These are phyloP conservation scores for Synanthedon andrenaeformis DNA, from an alignment of 2,888 invertebrate species.

Conservation along the genomic window DNA sequence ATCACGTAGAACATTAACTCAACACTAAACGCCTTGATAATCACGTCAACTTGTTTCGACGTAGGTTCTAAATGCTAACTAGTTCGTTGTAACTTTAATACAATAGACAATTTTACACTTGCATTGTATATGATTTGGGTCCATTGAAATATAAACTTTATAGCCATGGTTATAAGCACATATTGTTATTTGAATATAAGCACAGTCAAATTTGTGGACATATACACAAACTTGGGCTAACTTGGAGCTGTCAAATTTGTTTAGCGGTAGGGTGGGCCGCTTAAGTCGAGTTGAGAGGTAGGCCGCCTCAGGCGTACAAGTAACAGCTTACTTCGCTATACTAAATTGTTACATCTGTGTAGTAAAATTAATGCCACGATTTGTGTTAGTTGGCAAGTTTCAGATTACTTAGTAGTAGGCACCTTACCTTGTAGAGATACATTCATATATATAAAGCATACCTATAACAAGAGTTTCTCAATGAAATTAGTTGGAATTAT, in stretches of 20 bases:
- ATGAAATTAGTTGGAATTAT: no score
- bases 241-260: constrained; percentile 69
- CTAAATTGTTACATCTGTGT: constrained; percentile 67
- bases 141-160: constrained; percentile 16
- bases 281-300: constrained; percentile 51
- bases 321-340: constrained; percentile 62
- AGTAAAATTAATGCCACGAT: constrained; percentile 62
- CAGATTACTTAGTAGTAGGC: constrained; percentile 8
- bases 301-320: constrained; percentile 57
- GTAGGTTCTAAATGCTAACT: constrained; percentile 59
- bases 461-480: no score
- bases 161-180: constrained; percentile 6
- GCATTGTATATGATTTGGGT: background rate
- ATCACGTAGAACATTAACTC: constrained; percentile 23
- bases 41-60: constrained; percentile 61
- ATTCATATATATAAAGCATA: no score
- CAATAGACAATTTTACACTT: constrained; percentile 12
- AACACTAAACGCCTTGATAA: constrained; percentile 59
- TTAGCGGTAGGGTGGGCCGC: constrained; percentile 62
- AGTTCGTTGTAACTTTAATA: constrained; percentile 52
- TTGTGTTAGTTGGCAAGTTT: constrained; percentile 44
- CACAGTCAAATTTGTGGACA: constrained; percentile 29
- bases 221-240: constrained; percentile 60
- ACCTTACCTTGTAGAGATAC: no score
- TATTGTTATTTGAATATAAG: constrained; percentile 8